Evolutionary conservation across 2,888 invertebrate genomes (phyloP), one percentile per base, ranked within the genome.

Genomic region (Cephus pygmeus): DNA sequence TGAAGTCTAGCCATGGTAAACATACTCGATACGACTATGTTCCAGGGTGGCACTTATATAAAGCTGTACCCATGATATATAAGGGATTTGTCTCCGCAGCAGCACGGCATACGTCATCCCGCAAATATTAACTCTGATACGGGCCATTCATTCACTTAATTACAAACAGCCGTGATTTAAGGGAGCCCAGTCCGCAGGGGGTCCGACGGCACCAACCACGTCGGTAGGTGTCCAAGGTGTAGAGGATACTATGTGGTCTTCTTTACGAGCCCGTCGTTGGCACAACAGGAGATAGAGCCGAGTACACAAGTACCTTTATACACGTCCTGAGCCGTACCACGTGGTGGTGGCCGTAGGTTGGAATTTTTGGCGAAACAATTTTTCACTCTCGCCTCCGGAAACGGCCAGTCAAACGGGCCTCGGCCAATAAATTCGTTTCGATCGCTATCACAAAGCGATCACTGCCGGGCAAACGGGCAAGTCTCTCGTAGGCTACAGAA

Each of bases 121-220:
- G 91, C 91, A 91, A 91, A 91, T 91, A 91, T 91, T 91, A 91
- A 91, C 91, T 90, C 90, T 89, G 90, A 90, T 90, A 90, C 91
- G 90, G 91, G 90, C 91, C 91, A 91, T 91, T 90, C 90, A 91
- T 91, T 91, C 91, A 89, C 91, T 91, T 91, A 91, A 91, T 91
- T 91, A 91, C 91, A 90, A 91, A 90, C 90, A 91, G 90, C 88
- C 89, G 88, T 91, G 91, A 91, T 91, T 91, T 91, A 91, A 90
- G 91, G 88, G 87, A 87, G 84, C 84, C 86, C 86, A 87, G 83
- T 88, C 82, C 84, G 87, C 85, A 90, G 90, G 90, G 90, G 89
- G 87, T 88, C 76, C 82, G 82, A 84, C 81, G 34, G 74, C 74
- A 81, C 73, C 79, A 81, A 12, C 75, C 56, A 34, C 69, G 76